Base-by-base conservation (phyloP, 2,113 vertebrate genomes). In the Dicrurus megarhynchus region DNA sequence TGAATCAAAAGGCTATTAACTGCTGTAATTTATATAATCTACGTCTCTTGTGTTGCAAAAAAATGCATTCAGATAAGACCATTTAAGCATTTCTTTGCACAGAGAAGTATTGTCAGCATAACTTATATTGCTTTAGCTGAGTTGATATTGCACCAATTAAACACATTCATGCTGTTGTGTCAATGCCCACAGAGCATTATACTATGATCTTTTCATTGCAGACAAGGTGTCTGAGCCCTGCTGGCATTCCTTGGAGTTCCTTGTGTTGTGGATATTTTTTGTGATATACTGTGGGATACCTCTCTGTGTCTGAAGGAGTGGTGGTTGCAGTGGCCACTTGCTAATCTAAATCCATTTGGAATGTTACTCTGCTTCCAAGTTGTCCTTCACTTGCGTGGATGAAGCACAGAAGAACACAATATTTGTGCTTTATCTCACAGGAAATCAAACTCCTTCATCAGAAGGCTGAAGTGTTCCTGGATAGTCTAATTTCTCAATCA, bases 11-110 rank as follows among this genome's bases (percentile, higher is more conserved):
- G 60, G 55, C 76, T 87, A 95, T 94, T 96, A 91, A 75, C 70
- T 64, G 41, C 49, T 84, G 80, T 93, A 90, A 94, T 96, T 96
- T 92, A 61, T 93, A 84, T 95, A 92, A 90, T 95, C 90, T 86
- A 5, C 42, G 9, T 81, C 90, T 93, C 79, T 52, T 68, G 68
- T 49, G n/a, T 49, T 92, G 73, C 46, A 93, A 92, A 93, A 91
- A 93, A 63, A 32, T 70, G 76, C 75, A 86, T 86, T 93, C 75
- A 83, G 22, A 84, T 84, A 83, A 91, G 75, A 71, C 68, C 75
- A 13, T 88, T 95, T 83, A 71, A 88, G 56, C 41, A 75, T 80
- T 89, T 92, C 52, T 92, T 74, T 87, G 60, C 80, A 96, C 83
- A 90, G 75, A 81, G 37, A 41, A 64, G 64, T 88, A 90, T 86